Evolutionary conservation across 2,888 invertebrate genomes (phyloP).

Genomic region (Megamerina dolium): DNA sequence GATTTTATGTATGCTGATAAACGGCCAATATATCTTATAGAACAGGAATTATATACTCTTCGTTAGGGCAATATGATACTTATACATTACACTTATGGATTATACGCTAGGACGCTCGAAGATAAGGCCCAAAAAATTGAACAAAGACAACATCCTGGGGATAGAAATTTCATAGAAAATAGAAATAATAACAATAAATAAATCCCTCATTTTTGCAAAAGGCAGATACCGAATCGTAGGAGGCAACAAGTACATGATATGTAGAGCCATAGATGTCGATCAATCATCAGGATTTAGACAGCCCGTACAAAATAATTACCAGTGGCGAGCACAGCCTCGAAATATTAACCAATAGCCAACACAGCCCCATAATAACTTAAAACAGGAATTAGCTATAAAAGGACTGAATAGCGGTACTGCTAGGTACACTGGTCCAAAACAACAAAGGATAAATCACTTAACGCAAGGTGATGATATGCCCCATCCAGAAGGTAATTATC

Average conservation of each 20-base stretch:
- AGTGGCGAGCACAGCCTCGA: too few relatives aligned
- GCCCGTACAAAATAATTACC: not conserved
- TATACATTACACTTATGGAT: too few relatives aligned
- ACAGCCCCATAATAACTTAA: not conserved
- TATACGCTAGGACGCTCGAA: too few relatives aligned
- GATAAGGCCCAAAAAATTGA: not conserved
- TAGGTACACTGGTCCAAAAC: constrained; percentile 3
- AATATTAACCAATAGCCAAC: too few relatives aligned
- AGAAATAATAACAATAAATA: not conserved
- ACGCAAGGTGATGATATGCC: not conserved
- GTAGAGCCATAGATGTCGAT: not conserved
- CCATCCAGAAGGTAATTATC: too few relatives aligned
- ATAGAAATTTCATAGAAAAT: not conserved
- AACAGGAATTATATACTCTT: constrained; percentile 18
- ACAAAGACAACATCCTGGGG: not conserved
- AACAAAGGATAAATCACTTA: constrained; percentile 2
- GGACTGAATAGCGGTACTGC: too few relatives aligned
- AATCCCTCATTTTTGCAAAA: not conserved
- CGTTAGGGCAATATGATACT: too few relatives aligned
- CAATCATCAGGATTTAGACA: not conserved
- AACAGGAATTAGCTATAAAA: too few relatives aligned
- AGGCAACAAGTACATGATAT: not conserved
- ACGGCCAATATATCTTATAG: constrained; percentile 14
- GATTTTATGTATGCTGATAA: constrained; percentile 16
- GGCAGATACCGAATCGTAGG: not conserved